These are phyloP conservation scores for Thunnus maccoyii DNA, from an alignment of 2,113 vertebrate species.

Conservation along the genomic window DNA sequence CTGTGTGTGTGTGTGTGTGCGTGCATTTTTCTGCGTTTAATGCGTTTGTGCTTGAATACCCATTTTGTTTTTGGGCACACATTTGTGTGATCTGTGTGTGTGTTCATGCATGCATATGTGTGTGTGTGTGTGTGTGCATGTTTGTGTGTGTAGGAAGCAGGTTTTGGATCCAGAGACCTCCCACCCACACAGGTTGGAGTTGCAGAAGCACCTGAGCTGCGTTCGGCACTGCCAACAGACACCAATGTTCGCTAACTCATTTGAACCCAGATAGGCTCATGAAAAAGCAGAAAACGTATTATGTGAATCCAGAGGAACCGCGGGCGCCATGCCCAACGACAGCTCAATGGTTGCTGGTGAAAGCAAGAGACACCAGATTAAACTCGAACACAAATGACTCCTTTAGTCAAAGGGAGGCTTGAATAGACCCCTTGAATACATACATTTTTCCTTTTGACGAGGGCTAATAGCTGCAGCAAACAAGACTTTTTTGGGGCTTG, in stretches of 20 bases:
- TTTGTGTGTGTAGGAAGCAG: constrained; percentile 67
- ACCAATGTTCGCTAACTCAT: constrained; percentile 58
- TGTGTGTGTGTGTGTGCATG: constrained; percentile 7
- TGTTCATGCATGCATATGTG: background rate
- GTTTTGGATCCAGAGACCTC: constrained; percentile 67
- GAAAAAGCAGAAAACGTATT: constrained; percentile 43
- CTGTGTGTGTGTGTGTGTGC: background rate
- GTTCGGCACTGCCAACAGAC: constrained; percentile 60
- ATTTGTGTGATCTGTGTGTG: constrained; percentile 16
- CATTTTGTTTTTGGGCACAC: background rate
- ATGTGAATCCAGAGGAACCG: constrained; percentile 44
- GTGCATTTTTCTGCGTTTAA: background rate
- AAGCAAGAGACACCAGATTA: constrained; percentile 35
- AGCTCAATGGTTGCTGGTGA: constrained; percentile 14
- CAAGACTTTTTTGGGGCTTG: constrained; percentile 40
- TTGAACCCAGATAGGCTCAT: constrained; percentile 56
- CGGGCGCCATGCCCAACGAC: constrained; percentile 40
- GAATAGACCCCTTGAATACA: constrained; percentile 29
- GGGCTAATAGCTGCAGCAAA: constrained; percentile 47
- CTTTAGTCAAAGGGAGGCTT: constrained; percentile 45
- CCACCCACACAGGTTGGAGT: constrained; percentile 69
- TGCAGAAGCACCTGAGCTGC: constrained; percentile 75
- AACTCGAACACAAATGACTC: constrained; percentile 39
- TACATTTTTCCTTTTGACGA: constrained; percentile 7
- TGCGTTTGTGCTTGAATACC: constrained; percentile 6